These are phyloP conservation scores for Nannospalax galili DNA, from an alignment of 2,113 vertebrate species.

Conservation along the genomic window DNA sequence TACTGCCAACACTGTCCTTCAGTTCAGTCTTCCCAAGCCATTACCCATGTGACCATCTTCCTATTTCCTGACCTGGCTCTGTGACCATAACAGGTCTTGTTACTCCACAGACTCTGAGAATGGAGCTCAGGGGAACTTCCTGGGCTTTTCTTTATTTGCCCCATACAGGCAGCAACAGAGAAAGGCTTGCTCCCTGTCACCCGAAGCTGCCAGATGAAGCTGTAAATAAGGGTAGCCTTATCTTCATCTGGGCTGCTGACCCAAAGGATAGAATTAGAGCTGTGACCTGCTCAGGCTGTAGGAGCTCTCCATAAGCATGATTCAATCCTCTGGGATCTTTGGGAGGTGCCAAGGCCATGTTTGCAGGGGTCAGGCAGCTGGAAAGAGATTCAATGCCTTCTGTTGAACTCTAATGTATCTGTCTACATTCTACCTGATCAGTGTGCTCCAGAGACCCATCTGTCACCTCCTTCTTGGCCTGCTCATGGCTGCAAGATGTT, in stretches of 20 bases:
- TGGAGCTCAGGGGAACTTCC: not conserved
- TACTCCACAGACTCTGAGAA: not conserved
- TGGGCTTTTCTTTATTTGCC: not conserved
- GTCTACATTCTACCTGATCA: fast-evolving
- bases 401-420: not conserved
- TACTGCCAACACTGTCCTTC: not conserved
- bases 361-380: not conserved
- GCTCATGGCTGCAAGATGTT: not conserved
- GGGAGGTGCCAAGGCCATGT: not conserved
- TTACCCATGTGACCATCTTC: not conserved
- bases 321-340: not conserved
- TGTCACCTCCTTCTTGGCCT: not conserved
- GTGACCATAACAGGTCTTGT: not conserved
- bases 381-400: not conserved
- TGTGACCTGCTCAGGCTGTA: not conserved
- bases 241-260: not conserved
- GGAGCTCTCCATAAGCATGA: not conserved
- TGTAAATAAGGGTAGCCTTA: not conserved
- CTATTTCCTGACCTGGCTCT: not conserved
- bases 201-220: not conserved
- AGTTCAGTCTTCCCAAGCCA: not conserved
- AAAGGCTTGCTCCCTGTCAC: not conserved
- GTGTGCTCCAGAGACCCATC: not conserved
- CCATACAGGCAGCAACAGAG: not conserved
- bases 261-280: not conserved